These are phyloP conservation scores for Cancer borealis DNA, from an alignment of 2,888 invertebrate genomes.

Conservation along the genomic window DNA sequence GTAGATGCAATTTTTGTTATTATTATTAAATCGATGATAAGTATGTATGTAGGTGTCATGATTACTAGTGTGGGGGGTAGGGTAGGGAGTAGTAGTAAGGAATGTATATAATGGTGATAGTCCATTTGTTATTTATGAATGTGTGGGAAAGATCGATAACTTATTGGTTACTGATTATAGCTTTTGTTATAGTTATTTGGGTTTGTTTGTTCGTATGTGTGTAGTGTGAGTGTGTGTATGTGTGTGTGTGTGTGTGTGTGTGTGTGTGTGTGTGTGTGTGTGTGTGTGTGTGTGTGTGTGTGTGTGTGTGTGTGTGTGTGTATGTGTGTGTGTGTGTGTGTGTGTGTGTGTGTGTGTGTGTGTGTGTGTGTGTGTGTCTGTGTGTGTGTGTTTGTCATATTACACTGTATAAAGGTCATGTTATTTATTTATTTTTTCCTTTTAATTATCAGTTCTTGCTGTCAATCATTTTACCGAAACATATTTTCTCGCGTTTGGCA, in stretches of 20 bases:
- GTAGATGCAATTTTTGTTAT: too few species aligned
- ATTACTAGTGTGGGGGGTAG: too few species aligned
- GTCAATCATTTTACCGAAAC: background rate
- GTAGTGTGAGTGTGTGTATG: conserved; percentile 46
- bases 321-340: conserved; percentile 51
- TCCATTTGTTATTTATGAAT: too few species aligned
- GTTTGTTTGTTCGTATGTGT: conserved; percentile 42
- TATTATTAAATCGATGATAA: too few species aligned
- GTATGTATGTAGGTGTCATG: too few species aligned
- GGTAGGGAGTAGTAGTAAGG: too few species aligned
- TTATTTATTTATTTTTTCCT: too few species aligned
- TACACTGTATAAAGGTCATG: background rate
- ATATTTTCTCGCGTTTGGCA: background rate
- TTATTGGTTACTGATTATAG: too few species aligned
- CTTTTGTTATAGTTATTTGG: background rate
- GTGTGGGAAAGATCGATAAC: too few species aligned
- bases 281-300: conserved; percentile 42
- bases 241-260: conserved; percentile 37
- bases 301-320: conserved; percentile 47
- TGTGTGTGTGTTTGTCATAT: background rate
- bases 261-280: conserved; percentile 51
- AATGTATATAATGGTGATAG: too few species aligned
- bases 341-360: conserved; percentile 50
- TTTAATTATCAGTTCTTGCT: background rate
- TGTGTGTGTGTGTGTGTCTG: background rate